These are phyloP conservation scores for Odobenus rosmarus DNA, from an alignment of 2,113 vertebrate genomes.

Conservation along the genomic window DNA sequence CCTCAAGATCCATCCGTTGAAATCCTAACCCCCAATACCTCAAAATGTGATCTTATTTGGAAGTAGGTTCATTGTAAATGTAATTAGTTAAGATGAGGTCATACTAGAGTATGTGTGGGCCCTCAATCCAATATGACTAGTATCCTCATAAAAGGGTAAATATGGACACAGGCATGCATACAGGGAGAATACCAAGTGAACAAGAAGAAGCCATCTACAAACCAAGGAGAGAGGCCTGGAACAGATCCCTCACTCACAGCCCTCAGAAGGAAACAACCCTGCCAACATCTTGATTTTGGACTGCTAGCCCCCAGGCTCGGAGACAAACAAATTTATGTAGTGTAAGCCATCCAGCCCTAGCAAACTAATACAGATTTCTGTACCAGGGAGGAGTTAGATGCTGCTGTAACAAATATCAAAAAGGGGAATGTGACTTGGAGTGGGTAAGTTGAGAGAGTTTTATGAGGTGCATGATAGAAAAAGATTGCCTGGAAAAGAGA, in stretches of 20 bases:
- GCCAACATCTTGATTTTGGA: neutral
- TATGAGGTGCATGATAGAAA: neutral
- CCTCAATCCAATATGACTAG: neutral
- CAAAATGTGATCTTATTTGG: neutral
- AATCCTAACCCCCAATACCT: neutral
- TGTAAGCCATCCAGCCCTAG: neutral
- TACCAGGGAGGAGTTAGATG: neutral
- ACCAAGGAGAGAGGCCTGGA: neutral
- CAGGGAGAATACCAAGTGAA: neutral
- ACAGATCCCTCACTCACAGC: neutral
- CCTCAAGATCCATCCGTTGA: neutral
- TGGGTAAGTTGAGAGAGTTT: neutral
- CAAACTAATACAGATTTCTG: neutral
- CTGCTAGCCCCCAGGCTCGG: neutral
- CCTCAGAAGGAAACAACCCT: neutral
- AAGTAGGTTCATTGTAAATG: neutral
- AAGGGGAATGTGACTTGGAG: neutral
- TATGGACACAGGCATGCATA: neutral
- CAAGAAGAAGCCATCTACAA: neutral
- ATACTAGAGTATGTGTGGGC: neutral
- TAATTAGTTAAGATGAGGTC: neutral
- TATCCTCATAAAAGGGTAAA: neutral
- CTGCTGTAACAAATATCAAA: neutral
- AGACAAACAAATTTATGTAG: neutral
- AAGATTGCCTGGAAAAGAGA: neutral